Evolutionary conservation across 2,113 vertebrate species (phyloP), one percentile per base, ranked within the genome.

Genomic region (Ifrita kowaldi): DNA sequence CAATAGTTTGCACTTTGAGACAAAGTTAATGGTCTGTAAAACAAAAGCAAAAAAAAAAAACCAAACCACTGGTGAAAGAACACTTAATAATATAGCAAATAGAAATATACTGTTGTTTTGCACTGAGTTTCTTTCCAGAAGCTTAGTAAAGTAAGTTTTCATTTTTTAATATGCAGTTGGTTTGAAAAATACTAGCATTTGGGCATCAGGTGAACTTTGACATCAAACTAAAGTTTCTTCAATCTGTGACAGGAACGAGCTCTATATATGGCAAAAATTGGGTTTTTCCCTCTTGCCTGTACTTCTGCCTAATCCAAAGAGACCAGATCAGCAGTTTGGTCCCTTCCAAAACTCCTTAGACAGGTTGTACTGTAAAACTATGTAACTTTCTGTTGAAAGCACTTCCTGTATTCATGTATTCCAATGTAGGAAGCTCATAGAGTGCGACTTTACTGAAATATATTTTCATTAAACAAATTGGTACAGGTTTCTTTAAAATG

Each of bases 301-400:
- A 96, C 87, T 97, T 97, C 84, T 96, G 93, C 93, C 91, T 97
- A 92, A 96, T 95, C 96, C 96, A 98, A 97, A 98, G 97, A 97
- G 97, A 96, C 97, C 97, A 94, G 74, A 92, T 93, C 79, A 68
- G 76, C 50, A 42, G 53, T 95, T 94, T 97, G 96, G 97, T 97
- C 97, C 97, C 91, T 97, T 97, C 95, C 95, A 95, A 96, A 96
- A 94, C 87, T 97, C 73, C 87, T 94, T 94, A 96, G 97, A 97
- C 97, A 97, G 98, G 96, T 97, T 97, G 96, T 97, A 97, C 97
- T 98, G 96, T 97, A 97, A 96, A 96, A 96, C 92, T 96, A 47
- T 76, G 97, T 97, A 97, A 97, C 98, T 98, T 98, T 97, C 97
- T 97, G 97, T 98, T 97, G 97, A 97, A 98, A 98, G 97, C 96